A percentile compares a stretch with the other conserved stretches of the same genome.
phyloP scores from a whole-genome alignment of 2,113 vertebrate species.

The Hypomesus transpacificus region DNA sequence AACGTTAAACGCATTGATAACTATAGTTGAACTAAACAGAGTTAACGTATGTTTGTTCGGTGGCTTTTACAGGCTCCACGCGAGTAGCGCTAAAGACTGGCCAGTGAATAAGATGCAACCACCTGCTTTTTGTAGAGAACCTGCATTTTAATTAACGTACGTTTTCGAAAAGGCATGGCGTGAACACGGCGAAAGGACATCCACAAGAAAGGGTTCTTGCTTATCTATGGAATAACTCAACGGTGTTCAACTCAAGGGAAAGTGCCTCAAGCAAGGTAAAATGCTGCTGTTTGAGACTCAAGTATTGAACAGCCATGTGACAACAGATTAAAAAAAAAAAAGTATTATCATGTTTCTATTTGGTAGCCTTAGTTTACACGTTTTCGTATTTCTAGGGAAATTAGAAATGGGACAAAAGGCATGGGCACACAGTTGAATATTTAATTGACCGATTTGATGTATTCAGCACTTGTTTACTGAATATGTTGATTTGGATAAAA shows the following conservation, averaged over 20 bases:
- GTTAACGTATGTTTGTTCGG: neutral
- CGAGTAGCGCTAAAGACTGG: neutral
- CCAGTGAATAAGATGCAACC: conserved; percentile 41
- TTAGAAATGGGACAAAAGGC: too few species aligned
- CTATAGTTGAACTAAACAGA: neutral
- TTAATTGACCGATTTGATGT: too few species aligned
- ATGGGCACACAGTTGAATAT: too few species aligned
- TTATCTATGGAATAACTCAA: conserved; percentile 63
- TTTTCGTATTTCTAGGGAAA: neutral
- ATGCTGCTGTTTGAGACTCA: too few species aligned
- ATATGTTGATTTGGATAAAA: too few species aligned
- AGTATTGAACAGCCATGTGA: too few species aligned
- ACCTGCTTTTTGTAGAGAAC: conserved; percentile 28
- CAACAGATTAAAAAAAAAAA: too few species aligned
- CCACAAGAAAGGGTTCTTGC: conserved; percentile 18
- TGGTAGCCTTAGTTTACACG: neutral
- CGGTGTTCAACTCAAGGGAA: conserved; percentile 36
- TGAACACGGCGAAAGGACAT: conserved; percentile 8
- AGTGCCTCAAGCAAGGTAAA: conserved; percentile 70
- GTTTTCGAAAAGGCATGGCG: neutral
- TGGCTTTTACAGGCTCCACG: neutral
- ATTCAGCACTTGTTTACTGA: too few species aligned
- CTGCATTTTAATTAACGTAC: neutral
- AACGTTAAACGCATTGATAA: neutral
- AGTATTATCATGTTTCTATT: too few species aligned